Base-by-base conservation (phyloP, 2,888 invertebrate genomes). In the Rhimphoctona megacephalus region DNA sequence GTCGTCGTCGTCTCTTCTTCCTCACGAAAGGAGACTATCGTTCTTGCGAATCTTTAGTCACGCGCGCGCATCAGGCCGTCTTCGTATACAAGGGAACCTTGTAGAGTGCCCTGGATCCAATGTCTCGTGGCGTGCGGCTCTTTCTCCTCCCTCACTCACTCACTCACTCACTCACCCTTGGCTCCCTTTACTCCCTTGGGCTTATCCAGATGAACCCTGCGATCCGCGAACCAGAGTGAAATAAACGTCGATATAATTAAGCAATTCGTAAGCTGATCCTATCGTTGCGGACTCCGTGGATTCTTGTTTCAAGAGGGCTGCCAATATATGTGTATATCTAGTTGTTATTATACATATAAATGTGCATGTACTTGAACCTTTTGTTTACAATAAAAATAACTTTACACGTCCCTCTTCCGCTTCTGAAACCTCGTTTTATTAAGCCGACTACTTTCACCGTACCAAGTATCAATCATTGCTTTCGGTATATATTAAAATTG, bases 241-340 rank as follows among this genome's bases (percentile, higher is more conserved):
- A 85, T 72, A 87, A 83, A 85, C 88, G 87, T 81, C 86, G 83
- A 89, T 88, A 90, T 90, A 90, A 90, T 90, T 89, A 89, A 90
- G 90, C 89, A 90, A 90, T 90, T 90, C 89, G 88, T 89, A 90
- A 89, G 88, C 90, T 76, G 89, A 90, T 90, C 79, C 84, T 88
- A 89, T 89, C 89, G 67, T 85, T 66, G 49, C 84, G 54, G 14
- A 39, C 30, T 81, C 74, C 81, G 33, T 80, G 83, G 70, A 83
- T 81, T 83, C 81, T 57, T 76, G 39, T 69, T 61, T 78, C 85
- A 57, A 79, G 49, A 66, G 36, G 43, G 49, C 61, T 70, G 61
- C 57, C 25, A 46, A 39, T 73, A 49, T 66, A 66, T 49, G 52
- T 43, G 19, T 66, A 46, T 61, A 25, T 54, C 25, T 61, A 17